Evolutionary conservation across 92 coral and sea anemone genomes (phyloP).

Genomic region (Pocillopora meandrina): DNA sequence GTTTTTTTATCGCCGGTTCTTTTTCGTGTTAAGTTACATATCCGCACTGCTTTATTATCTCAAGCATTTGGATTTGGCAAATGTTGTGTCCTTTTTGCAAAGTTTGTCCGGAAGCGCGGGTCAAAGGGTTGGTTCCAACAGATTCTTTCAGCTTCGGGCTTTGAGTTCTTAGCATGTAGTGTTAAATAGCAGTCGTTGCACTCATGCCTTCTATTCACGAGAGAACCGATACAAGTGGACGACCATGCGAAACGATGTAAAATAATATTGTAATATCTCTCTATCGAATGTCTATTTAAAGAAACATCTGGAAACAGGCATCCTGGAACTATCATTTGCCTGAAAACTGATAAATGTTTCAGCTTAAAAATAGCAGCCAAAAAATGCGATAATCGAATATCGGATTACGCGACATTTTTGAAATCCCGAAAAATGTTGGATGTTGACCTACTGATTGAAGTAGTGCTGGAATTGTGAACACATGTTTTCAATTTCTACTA

Average conservation of each 20-base stretch:
- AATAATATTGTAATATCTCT: neutral
- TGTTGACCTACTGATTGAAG: slow-evolving; percentile 31
- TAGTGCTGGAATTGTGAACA: neutral
- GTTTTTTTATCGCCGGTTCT: slow-evolving; percentile 1
- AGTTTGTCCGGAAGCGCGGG: slow-evolving; percentile 23
- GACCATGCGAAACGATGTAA: slow-evolving; percentile 6
- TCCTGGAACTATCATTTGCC: slow-evolving; percentile 4
- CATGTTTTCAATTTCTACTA: slow-evolving; percentile 1
- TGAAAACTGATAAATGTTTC: slow-evolving; percentile 27
- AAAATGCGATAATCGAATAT: slow-evolving; percentile 17
- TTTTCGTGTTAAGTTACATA: slow-evolving; percentile 15
- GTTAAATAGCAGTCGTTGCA: slow-evolving; percentile 13
- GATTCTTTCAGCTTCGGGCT: slow-evolving; percentile 20
- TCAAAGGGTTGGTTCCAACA: slow-evolving; percentile 15
- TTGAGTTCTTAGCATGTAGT: neutral
- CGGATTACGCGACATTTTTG: slow-evolving; percentile 33
- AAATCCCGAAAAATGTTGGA: slow-evolving; percentile 27
- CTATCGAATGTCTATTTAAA: neutral
- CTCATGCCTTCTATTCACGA: slow-evolving; percentile 26
- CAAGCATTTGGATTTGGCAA: slow-evolving; percentile 23
- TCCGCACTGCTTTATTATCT: slow-evolving; percentile 10
- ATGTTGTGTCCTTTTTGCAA: neutral
- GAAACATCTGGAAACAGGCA: neutral
- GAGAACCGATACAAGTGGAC: slow-evolving; percentile 5
- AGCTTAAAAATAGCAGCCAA: slow-evolving; percentile 18